These are phyloP conservation scores for Erpobdella octoculata DNA, from an alignment of 2,888 invertebrate genomes.

Conservation along the genomic window DNA sequence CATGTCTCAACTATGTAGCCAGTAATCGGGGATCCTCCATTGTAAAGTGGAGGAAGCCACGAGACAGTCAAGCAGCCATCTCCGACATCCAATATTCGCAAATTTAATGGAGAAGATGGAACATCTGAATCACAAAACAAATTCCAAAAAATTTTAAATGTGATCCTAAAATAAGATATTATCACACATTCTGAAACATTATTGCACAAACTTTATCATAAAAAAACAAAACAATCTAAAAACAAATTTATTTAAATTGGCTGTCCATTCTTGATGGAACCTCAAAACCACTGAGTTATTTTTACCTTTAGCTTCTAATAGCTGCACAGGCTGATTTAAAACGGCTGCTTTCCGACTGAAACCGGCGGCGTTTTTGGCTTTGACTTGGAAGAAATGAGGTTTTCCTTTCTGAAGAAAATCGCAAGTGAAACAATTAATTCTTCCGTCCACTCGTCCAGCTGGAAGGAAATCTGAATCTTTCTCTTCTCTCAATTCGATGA, in stretches of 20 bases:
- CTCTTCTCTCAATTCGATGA: conserved; percentile 29
- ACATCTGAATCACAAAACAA: conserved; percentile 23
- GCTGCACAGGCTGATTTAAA: conserved; percentile 62
- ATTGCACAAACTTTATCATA: background rate
- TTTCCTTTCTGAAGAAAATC: conserved; percentile 30
- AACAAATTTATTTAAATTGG: too few relatives aligned
- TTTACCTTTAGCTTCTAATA: conserved; percentile 8
- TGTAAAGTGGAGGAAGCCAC: conserved; percentile 69
- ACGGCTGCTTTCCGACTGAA: conserved; percentile 57
- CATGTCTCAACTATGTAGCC: conserved; percentile 39
- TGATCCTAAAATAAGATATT: too few relatives aligned
- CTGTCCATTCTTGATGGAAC: too few relatives aligned
- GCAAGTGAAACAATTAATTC: conserved; percentile 23
- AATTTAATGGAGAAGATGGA: conserved; percentile 39
- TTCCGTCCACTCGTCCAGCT: conserved; percentile 30
- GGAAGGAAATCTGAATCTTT: conserved; percentile 25
- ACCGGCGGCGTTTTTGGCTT: conserved; percentile 77
- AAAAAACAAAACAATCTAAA: background rate
- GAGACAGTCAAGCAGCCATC: conserved; percentile 55
- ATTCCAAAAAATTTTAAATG: too few relatives aligned
- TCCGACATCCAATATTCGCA: conserved; percentile 42
- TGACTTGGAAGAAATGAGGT: conserved; percentile 71
- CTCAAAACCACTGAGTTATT: too few relatives aligned
- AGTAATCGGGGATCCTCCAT: conserved; percentile 73
- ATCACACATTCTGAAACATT: too few relatives aligned